Percentiles rank a stretch among this genome's conserved stretches.
Evolutionary conservation across 2,888 invertebrate species (phyloP).

Genomic region (Dichetophora obliterata): DNA sequence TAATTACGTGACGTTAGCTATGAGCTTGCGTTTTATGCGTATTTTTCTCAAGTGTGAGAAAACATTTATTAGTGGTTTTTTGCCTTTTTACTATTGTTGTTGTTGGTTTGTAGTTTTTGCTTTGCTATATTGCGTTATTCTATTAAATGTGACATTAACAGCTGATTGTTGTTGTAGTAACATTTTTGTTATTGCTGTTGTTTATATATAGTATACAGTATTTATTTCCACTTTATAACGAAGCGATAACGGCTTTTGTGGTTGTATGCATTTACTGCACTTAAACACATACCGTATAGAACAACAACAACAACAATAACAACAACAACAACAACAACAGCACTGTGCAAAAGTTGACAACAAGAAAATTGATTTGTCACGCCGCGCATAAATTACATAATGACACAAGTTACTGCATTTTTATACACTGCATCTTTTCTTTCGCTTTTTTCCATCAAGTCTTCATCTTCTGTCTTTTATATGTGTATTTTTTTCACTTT

Average conservation of each 20-base stretch:
- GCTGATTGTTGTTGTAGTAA: constrained; percentile 1
- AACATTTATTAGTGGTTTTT: constrained; percentile 10
- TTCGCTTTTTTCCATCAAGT: neutral
- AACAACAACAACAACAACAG: neutral
- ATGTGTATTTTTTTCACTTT: neutral
- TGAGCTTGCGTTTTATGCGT: constrained; percentile 7
- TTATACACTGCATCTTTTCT: constrained; percentile 14
- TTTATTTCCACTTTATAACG: neutral
- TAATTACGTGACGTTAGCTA: neutral
- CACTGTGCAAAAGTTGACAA: neutral
- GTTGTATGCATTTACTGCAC: neutral
- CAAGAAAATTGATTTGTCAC: constrained; percentile 39
- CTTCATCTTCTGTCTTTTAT: neutral
- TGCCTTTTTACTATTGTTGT: neutral
- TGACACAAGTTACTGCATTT: constrained; percentile 48
- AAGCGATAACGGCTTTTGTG: constrained; percentile 7
- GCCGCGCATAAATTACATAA: constrained; percentile 56
- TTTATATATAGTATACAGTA: neutral
- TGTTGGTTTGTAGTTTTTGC: neutral
- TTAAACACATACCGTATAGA: neutral
- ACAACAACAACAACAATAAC: neutral
- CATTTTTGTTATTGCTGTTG: neutral
- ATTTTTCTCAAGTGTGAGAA: constrained; percentile 25
- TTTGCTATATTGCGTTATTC: neutral
- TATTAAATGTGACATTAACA: constrained; percentile 8